These are phyloP conservation scores for Beroe forskalii DNA, from an alignment of 37 sponge, comb jelly and placozoan species.

Conservation along the genomic window DNA sequence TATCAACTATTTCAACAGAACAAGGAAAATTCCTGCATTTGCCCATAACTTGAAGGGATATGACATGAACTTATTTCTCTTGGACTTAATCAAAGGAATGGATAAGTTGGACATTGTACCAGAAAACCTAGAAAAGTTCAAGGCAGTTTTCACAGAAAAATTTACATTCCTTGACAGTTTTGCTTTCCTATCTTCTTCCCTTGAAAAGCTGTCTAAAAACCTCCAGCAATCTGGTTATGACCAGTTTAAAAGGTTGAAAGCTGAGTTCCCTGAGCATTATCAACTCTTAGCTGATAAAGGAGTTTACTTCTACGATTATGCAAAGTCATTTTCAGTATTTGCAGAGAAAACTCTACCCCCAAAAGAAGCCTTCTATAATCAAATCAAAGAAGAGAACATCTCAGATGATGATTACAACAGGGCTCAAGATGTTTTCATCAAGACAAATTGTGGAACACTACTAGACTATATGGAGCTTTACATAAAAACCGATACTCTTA, in stretches of 20 bases:
- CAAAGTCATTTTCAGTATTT: not conserved
- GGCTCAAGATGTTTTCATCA: not conserved
- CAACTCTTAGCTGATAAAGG: conserved; percentile 16
- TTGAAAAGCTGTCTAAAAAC: conserved; percentile 9
- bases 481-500: not conserved
- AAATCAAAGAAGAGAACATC: conserved; percentile 1
- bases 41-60: conserved; percentile 46
- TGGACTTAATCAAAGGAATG: not conserved
- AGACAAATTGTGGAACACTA: not conserved
- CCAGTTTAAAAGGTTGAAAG: not conserved
- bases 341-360: not conserved
- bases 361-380: conserved; percentile 22
- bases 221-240: not conserved
- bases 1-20: conserved; percentile 39
- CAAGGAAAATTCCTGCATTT: conserved; percentile 29
- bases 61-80: conserved; percentile 5
- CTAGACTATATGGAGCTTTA: conserved; percentile 26
- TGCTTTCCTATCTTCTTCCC: conserved; percentile 22
- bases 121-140: conserved; percentile 42
- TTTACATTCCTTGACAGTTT: conserved; percentile 26
- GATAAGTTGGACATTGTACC: not conserved
- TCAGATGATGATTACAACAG: not conserved
- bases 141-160: conserved; percentile 38
- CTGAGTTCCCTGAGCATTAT: conserved; percentile 11
- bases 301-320: conserved; percentile 34